Evolutionary conservation across 1,140 invertebrate species (phyloP).

Genomic region (Meloidogyne floridensis): DNA sequence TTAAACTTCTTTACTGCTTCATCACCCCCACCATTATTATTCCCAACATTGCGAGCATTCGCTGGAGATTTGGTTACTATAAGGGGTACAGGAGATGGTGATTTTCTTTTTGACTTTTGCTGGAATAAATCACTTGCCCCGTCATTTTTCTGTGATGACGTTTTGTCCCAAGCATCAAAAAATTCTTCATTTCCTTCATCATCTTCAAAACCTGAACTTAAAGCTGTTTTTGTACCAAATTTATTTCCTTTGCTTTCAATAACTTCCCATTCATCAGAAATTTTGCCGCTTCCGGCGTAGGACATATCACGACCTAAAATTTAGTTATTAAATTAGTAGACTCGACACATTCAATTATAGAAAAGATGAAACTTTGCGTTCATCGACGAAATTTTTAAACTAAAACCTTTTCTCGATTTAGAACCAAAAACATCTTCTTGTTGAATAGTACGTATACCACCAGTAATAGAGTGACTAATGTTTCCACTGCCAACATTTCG

Average conservation of each 20-base stretch:
- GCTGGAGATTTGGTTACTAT: constrained; percentile 22
- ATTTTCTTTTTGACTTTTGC: background rate
- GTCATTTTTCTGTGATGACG: constrained; percentile 12
- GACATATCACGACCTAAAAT: background rate
- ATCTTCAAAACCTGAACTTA: constrained; percentile 13
- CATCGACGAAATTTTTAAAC: too few species aligned
- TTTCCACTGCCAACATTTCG: constrained; percentile 68
- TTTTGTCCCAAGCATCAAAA: constrained; percentile 54
- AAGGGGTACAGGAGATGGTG: constrained; percentile 26
- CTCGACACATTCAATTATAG: too few species aligned
- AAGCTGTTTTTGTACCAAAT: background rate
- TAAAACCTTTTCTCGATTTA: constrained; percentile 5
- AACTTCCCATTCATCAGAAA: constrained; percentile 1
- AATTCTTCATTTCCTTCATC: constrained; percentile 43
- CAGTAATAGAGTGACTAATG: constrained; percentile 81
- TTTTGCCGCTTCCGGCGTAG: background rate
- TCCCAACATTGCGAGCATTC: background rate
- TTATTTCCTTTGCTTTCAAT: constrained; percentile 8
- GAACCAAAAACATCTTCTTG: constrained; percentile 71
- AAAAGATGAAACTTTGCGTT: too few species aligned
- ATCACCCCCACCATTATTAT: constrained; percentile 31
- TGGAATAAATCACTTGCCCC: background rate
- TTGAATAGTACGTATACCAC: constrained; percentile 88
- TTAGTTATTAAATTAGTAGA: too few species aligned
- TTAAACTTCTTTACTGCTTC: constrained; percentile 60